Base-by-base conservation (phyloP, 2,113 vertebrate species). In the Petroica traversi region DNA sequence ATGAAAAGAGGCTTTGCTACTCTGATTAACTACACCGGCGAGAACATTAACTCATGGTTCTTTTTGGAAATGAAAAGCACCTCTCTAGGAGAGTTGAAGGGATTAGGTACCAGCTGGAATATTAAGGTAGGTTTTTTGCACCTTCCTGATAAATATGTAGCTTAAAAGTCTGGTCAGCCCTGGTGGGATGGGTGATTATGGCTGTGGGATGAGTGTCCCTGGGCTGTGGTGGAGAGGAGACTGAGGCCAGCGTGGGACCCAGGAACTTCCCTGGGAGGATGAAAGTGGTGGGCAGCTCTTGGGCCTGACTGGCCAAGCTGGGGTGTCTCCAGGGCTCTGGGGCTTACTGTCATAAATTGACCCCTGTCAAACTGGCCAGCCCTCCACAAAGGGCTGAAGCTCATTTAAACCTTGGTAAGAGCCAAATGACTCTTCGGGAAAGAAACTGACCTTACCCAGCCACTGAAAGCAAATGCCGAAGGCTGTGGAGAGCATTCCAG, bases 1-100 rank as follows among this genome's bases (percentile, higher is more conserved):
- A 26, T 57, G 92, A 82, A 96, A 96, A 97, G 97, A 93, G 82
- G 97, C 97, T 97, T 97, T 97, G 92, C 94, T 85, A 64, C 95
- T 95, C 93, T 71, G 76, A 85, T 92, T 92, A 92, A 68, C 77
- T 38, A 20, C 87, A 24, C 84, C 52, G 92, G 88, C 92, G 79
- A 77, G 83, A 88, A 85, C 91, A 74, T 74, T 64, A 62, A 34
- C 78, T 92, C 51, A 28, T 83, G 19, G 38, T 69, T 93, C 74
- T 68, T 88, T 68, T 92, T 89, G 86, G 85, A 85, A 95, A 94
- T 68, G 78, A 95, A 78, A 75, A 89, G 62, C 69, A 48, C 82
- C 93, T 88, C 82, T 85, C 68, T 40, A 33, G 73, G 64, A 85
- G 48, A 64, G 67, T 28, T 18, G 18, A 77, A 77, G 75, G 79